Evolutionary conservation across 2,113 vertebrate genomes (phyloP), one percentile per base, ranked within the genome.

Genomic region (Antechinus stuartii): DNA sequence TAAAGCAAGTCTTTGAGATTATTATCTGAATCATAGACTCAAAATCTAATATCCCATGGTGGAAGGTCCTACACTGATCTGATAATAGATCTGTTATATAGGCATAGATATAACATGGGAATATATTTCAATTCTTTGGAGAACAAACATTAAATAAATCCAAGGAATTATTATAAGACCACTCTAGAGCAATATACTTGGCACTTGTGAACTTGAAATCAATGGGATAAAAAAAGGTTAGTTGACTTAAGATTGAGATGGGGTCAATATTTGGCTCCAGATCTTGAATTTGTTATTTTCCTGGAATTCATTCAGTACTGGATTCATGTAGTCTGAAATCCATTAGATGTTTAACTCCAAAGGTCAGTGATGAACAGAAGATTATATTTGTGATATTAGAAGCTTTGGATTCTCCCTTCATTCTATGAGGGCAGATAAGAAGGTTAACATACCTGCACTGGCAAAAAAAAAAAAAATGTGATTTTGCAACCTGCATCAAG

Each of bases 151-250:
- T 94, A 95, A 90, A 53, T 30, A 95, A 95, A 54, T 96, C 46
- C 91, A 95, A 90, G 2, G 2, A 57, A 84, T 49, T 90, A 47
- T 68, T 96, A 92, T 95, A 61, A 92, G 92, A 30, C 50, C 91
- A 93, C 49, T 95, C 26, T 12, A 89, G 42, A 94, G 35, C 19
- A 94, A 27, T 23, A 42, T 57, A 90, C 49, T 42, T 55, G 91
- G 3, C 96, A 46, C 52, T 91, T 96, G 93, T 54, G 68, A 97
- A 89, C 50, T 94, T 92, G 53, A 96, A 92, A 96, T 96, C 27
- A 95, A 96, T 91, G 47, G 26, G 49, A 26, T 22, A 90, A 95
- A 42, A 76, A 84, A 42, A 94, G 52, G n/a, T 54, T 95, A 93
- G 35, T 47, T 95, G 55, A 93, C 11, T 92, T 92, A 91, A 94